Base-by-base conservation (phyloP, 2,888 invertebrate species). In the Scotopteryx bipunctaria region DNA sequence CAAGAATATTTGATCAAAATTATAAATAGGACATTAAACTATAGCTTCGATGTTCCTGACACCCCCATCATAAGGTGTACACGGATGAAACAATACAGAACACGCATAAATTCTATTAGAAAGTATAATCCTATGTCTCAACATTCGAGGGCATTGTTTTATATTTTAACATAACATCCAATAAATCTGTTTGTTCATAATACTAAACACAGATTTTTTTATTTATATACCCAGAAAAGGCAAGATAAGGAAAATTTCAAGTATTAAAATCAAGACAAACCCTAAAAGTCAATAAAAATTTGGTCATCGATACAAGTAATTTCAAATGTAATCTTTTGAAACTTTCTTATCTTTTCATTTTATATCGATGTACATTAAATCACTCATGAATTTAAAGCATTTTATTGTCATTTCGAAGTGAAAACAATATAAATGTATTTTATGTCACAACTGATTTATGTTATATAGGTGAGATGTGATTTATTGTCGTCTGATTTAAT, bases 381-480 rank as follows among this genome's bases (percentile, higher is more conserved):
- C 82, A 84, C 73, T 81, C 83, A 86, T 86, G 86, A 83, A 84
- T 87, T 86, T 83, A 81, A 83, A 86, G 71, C 73, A 80, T 86
- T 88, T 88, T 86, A 87, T 83, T 81, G 84, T 85, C 81, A 83
- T 83, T 82, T 83, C 77, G 67, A 76, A 84, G 84, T 83, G 86
- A 86, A 89, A 90, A 89, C 88, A 87, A 88, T 87, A 87, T 85
- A 86, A 86, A 86, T 84, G 83, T 87, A 77, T 85, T 89, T 87
- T 87, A 83, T 83, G 86, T 81, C 83, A 75, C 72, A 59, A 58
- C 73, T 88, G 89, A 88, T 88, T 88, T 90, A 90, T 87, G 79
- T 78, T 86, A 88, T 87, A 86, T 86, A 83, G 84, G 87, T 78
- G 78, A 81, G 78, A 72, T 83, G 83, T 87, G 86, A 90, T 89